Base-by-base conservation (phyloP, 2,797 vertebrate genomes). In the Melanotaenia maccullochi region DNA sequence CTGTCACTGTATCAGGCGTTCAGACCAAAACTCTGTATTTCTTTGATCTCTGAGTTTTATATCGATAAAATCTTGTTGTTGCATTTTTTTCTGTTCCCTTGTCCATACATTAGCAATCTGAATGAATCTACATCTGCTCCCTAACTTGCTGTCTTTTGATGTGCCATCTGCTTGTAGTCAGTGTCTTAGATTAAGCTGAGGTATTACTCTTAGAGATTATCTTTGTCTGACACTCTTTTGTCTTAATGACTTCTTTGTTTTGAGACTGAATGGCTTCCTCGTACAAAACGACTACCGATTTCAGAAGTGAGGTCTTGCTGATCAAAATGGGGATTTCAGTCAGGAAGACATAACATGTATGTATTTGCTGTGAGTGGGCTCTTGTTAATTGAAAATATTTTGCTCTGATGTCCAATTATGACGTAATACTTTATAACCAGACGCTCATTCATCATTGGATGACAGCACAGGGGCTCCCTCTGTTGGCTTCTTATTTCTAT, bases 151-250 rank as follows among this genome's bases (percentile, higher is more conserved):
- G 71, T 78, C 65, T 68, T 85, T 81, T 65, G 65, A 76, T 61
- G 68, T 65, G 55, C 90, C 90, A 91, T 93, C 89, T 92, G 88
- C 70, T 79, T 68, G n/a, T 57, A 70, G 68, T 75, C 69, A 74
- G 11, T 68, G 71, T 73, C 65, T 79, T 76, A 84, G 87, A 90
- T 90, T 90, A 89, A 60, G 25, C 24, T 60, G 66, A 77, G 60
- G 83, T 69, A 78, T 86, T 85, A 81, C 78, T 63, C 55, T 13
- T 20, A 9, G 52, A 76, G 86, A 90, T 90, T 76, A 90, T 87
- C 30, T 75, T 38, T 51, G 79, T 65, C 78, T 75, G 78, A 85
- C 82, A 73, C 76, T 80, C 63, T 74, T 76, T 68, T 61, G 60
- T 59, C 68, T 82, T 42, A 33, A 56, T 62, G 67, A 51, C 22